Evolutionary conservation across 2,888 invertebrate species (phyloP).

Genomic region (Hydraecia micacea): DNA sequence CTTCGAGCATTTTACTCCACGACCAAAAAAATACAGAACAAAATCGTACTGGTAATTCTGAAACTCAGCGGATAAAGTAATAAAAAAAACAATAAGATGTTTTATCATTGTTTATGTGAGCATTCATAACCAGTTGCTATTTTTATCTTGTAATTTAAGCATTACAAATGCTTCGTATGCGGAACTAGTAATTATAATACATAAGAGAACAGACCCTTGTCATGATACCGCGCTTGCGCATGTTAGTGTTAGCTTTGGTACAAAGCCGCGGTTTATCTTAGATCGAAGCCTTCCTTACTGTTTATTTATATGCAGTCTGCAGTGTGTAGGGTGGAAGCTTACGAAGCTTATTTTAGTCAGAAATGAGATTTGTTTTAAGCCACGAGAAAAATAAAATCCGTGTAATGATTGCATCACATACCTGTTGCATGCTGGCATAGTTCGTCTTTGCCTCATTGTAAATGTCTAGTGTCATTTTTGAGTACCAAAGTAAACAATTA

Average conservation of each 20-base stretch:
- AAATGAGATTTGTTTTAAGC: background rate
- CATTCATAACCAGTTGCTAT: constrained; percentile 42
- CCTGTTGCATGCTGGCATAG: background rate
- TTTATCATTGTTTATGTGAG: constrained; percentile 40
- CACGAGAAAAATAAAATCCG: background rate
- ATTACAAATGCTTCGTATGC: constrained; percentile 34
- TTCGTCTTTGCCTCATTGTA: background rate
- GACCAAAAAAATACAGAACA: background rate
- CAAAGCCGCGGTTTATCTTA: constrained; percentile 31
- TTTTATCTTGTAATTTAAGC: constrained; percentile 37
- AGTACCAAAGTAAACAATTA: background rate
- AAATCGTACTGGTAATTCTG: background rate
- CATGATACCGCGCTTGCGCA: constrained; percentile 30
- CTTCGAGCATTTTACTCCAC: background rate
- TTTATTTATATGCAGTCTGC: constrained; percentile 23
- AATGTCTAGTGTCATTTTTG: background rate
- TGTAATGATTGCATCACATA: background rate
- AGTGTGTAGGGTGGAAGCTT: background rate
- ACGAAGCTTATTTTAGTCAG: background rate
- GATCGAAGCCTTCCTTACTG: constrained; percentile 36
- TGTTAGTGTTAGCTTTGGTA: constrained; percentile 19
- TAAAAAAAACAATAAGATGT: constrained; percentile 33
- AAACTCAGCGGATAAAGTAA: constrained; percentile 8
- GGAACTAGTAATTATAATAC: constrained; percentile 45
- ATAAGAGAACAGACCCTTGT: constrained; percentile 34